phyloP scores from a whole-genome alignment of 2,888 invertebrate genomes.

The Halictus quadricinctus region DNA sequence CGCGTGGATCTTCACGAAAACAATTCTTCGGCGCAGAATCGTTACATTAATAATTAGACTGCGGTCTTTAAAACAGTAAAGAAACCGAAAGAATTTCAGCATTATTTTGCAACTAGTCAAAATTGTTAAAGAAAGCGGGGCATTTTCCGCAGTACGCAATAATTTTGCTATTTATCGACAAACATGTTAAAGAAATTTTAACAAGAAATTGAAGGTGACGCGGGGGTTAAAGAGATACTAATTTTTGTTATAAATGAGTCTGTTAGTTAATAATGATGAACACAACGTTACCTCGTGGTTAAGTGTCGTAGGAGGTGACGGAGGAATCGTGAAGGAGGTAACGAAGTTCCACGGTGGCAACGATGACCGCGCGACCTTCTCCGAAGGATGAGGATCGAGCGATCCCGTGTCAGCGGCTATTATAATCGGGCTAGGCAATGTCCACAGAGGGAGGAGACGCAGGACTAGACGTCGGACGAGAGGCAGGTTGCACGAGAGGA shows the following conservation, averaged over 20 bases:
- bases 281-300: neutral
- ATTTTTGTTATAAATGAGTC: no score
- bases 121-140: no score
- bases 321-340: neutral
- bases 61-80: no score
- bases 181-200: no score
- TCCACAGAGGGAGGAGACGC: slow-evolving; percentile 62
- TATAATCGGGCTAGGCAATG: slow-evolving; percentile 39
- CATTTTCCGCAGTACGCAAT: no score
- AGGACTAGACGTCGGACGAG: slow-evolving; percentile 60
- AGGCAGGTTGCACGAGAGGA: slow-evolving; percentile 62
- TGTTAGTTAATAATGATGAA: no score
- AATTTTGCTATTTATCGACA: no score
- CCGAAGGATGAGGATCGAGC: neutral
- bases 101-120: no score
- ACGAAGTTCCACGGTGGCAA: neutral
- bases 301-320: neutral
- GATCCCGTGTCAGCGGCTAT: neutral
- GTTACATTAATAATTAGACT: neutral
- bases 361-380: neutral
- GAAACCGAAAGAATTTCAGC: no score
- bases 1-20: neutral
- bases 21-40: neutral
- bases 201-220: no score
- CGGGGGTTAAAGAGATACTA: no score